These are phyloP conservation scores for Drosophila dunni DNA, from an alignment of 1,140 invertebrate species.

Conservation along the genomic window DNA sequence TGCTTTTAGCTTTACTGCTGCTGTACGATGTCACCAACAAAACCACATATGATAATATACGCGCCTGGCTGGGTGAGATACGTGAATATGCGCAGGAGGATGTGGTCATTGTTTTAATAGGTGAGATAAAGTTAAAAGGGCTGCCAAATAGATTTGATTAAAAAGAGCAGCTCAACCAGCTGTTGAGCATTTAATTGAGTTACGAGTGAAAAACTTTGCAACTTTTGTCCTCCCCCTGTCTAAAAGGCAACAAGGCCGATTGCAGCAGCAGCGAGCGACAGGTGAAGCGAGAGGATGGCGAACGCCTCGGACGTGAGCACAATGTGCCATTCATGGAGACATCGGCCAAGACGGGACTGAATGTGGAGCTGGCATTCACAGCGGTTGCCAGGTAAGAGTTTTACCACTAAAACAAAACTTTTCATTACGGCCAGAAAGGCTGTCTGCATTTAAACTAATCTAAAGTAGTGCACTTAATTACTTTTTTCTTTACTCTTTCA, in stretches of 20 bases:
- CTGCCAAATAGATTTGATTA: constrained; percentile 45
- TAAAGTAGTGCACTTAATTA: constrained; percentile 2
- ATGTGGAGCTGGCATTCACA: constrained; percentile 92
- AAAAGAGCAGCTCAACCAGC: constrained; percentile 20
- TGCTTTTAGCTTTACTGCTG: constrained; percentile 89
- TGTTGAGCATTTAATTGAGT: constrained; percentile 58
- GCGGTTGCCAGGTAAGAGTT: constrained; percentile 88
- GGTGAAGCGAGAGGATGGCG: constrained; percentile 92
- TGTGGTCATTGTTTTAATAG: constrained; percentile 95
- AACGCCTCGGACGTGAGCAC: constrained; percentile 92
- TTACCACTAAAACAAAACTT: constrained; percentile 12
- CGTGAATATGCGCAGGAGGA: constrained; percentile 93
- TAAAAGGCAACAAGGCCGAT: constrained; percentile 93
- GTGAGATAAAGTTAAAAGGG: constrained; percentile 85
- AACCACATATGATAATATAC: constrained; percentile 94
- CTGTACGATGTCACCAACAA: constrained; percentile 97
- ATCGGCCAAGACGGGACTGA: constrained; percentile 93
- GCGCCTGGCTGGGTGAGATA: constrained; percentile 95
- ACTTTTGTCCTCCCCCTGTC: constrained; percentile 25
- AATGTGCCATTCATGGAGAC: constrained; percentile 95
- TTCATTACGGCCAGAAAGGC: background rate
- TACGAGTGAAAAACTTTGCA: constrained; percentile 50
- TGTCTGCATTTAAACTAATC: background rate
- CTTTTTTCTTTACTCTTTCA: background rate
- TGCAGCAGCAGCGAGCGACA: constrained; percentile 90